Evolutionary conservation across 1,140 invertebrate genomes (phyloP).

Genomic region (Hormaphis cornu): DNA sequence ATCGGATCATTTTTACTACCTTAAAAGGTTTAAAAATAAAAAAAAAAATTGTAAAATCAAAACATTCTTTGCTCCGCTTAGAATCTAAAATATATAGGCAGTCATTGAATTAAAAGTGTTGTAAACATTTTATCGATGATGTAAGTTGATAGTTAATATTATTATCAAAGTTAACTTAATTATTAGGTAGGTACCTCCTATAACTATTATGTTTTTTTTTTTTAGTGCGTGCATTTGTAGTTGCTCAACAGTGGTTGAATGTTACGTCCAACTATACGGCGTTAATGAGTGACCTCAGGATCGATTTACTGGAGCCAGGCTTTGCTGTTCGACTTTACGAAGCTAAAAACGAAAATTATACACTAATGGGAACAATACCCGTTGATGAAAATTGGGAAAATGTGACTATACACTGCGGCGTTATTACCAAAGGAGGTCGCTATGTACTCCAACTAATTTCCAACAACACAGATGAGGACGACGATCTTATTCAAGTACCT

Average conservation of each 20-base stretch:
- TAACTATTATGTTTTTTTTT: not conserved
- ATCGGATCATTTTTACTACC: too few relatives aligned
- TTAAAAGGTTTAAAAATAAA: too few relatives aligned
- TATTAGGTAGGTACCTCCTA: too few relatives aligned
- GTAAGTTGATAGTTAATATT: too few relatives aligned
- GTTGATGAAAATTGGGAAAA: not conserved
- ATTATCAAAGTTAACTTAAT: too few relatives aligned
- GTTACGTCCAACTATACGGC: conserved; percentile 14
- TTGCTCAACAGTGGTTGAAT: conserved; percentile 14
- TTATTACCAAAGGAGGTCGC: conserved; percentile 56
- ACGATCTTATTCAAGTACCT: not conserved
- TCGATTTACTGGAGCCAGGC: conserved; percentile 6
- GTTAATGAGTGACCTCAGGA: not conserved
- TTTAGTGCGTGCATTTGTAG: not conserved
- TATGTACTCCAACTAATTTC: conserved; percentile 38
- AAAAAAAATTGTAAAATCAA: too few relatives aligned
- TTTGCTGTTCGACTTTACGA: conserved; percentile 2
- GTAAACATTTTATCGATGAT: too few relatives aligned
- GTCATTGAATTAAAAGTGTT: too few relatives aligned
- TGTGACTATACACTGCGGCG: conserved; percentile 56
- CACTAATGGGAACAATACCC: conserved; percentile 11
- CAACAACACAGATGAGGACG: not conserved
- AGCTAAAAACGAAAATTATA: conserved; percentile 11
- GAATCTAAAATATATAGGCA: too few relatives aligned
- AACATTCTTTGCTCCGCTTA: too few relatives aligned